These are phyloP conservation scores for Holacanthella duospinosa DNA, from an alignment of 2,888 invertebrate species.

Conservation along the genomic window DNA sequence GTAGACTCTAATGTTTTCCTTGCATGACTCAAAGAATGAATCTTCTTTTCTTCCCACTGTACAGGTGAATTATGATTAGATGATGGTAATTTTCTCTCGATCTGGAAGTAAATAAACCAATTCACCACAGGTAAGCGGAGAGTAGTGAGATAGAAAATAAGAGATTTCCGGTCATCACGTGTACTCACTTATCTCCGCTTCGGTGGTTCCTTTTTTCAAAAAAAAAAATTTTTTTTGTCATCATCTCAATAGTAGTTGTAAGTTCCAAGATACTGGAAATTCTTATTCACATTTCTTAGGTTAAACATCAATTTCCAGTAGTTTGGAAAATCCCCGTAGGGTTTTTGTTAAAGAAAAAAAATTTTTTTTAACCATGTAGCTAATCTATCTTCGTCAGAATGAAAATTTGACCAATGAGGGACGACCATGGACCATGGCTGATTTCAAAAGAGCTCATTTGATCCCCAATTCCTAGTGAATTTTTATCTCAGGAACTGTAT, in stretches of 20 bases:
- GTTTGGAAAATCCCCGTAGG: too few species aligned
- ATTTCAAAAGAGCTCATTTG: too few species aligned
- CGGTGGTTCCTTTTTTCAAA: slow-evolving; percentile 26
- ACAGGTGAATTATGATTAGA: not conserved
- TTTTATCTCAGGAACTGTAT: too few species aligned
- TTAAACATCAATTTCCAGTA: not conserved
- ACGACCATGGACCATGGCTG: not conserved
- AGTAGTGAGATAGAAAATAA: too few species aligned
- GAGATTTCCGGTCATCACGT: slow-evolving; percentile 37
- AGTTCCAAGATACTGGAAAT: not conserved
- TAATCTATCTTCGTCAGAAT: not conserved
- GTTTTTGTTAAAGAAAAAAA: too few species aligned
- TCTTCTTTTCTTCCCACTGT: too few species aligned
- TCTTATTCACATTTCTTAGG: not conserved
- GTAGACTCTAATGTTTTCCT: too few species aligned
- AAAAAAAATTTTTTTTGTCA: not conserved
- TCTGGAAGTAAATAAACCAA: too few species aligned
- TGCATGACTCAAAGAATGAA: too few species aligned
- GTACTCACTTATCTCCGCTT: slow-evolving; percentile 34
- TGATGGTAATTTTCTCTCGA: too few species aligned
- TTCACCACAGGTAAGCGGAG: too few species aligned
- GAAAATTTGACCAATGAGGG: not conserved
- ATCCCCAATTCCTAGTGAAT: too few species aligned
- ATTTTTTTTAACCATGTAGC: not conserved
- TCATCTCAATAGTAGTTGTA: not conserved